These are phyloP conservation scores for Pseudeuparius sepicola DNA, from an alignment of 2,888 invertebrate species.

Conservation along the genomic window DNA sequence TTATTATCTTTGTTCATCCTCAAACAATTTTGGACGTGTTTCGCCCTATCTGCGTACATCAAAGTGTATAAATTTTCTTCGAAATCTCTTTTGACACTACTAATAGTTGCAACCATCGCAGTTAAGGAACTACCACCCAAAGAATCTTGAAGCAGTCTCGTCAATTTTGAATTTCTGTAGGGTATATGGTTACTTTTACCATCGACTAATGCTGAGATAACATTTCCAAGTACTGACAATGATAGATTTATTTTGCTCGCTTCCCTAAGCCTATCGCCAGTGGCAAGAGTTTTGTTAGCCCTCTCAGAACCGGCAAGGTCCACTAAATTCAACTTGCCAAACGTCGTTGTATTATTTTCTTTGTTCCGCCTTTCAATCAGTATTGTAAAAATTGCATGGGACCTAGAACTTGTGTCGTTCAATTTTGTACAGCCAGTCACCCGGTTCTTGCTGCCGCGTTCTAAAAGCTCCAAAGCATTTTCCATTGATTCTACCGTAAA, in stretches of 20 bases:
- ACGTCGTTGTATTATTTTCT: conserved; percentile 64
- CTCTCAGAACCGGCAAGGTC: conserved; percentile 94
- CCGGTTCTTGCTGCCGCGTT: conserved; percentile 86
- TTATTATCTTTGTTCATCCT: conserved; percentile 93
- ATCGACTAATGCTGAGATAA: conserved; percentile 93
- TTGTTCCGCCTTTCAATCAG: conserved; percentile 87
- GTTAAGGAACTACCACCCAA: conserved; percentile 90
- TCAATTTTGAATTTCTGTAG: conserved; percentile 92
- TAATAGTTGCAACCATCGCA: conserved; percentile 88
- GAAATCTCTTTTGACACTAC: conserved; percentile 85
- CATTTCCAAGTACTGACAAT: conserved; percentile 89
- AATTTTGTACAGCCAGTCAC: conserved; percentile 72
- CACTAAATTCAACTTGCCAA: conserved; percentile 91
- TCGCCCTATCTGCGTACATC: conserved; percentile 90
- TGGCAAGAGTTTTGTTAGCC: conserved; percentile 91
- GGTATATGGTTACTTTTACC: conserved; percentile 92
- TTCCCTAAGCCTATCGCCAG: conserved; percentile 81
- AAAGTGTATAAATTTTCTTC: conserved; percentile 92
- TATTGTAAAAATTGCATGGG: conserved; percentile 96
- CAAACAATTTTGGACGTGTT: conserved; percentile 89
- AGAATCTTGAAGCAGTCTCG: conserved; percentile 88
- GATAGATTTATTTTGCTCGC: conserved; percentile 95
- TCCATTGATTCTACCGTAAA: conserved; percentile 94
- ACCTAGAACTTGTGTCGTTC: conserved; percentile 88
- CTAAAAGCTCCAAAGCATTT: conserved; percentile 90